A percentile compares a stretch with the other conserved stretches of the same genome.
phyloP scores from a whole-genome alignment of 2,888 invertebrate genomes.

The Cheilosia scutellata region DNA sequence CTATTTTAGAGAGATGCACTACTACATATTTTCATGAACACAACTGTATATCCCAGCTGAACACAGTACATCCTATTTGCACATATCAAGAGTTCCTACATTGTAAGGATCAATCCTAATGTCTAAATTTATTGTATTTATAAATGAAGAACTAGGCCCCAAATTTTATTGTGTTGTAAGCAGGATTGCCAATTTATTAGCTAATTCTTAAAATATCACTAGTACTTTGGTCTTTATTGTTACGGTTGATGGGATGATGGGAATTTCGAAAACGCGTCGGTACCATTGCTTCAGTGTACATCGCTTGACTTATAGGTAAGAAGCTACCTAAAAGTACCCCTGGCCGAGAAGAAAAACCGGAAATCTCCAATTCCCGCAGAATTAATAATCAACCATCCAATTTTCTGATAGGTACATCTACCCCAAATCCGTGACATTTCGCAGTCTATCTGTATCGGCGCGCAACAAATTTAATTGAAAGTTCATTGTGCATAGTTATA shows the following conservation, averaged over 20 bases:
- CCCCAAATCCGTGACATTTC: background rate
- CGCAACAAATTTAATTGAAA: slow-evolving; percentile 26
- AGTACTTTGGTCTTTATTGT: background rate
- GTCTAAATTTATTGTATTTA: background rate
- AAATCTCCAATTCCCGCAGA: no score
- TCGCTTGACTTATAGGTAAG: background rate
- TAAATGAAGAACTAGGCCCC: background rate
- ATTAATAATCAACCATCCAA: background rate
- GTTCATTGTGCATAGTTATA: slow-evolving; percentile 50
- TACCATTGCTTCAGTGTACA: background rate
- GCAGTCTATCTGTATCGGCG: background rate
- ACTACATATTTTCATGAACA: no score
- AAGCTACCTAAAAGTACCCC: background rate
- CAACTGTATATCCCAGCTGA: no score
- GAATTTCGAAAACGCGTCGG: background rate
- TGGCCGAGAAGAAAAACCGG: background rate
- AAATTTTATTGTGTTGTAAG: background rate
- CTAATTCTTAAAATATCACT: background rate
- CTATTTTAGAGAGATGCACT: no score
- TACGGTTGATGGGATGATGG: background rate
- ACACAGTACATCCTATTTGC: no score
- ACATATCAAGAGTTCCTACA: no score
- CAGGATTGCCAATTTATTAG: background rate
- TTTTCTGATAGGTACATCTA: background rate
- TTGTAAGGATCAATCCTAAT: no score